phyloP scores from a whole-genome alignment of 2,888 invertebrate species.

The Ametastegia equiseti region DNA sequence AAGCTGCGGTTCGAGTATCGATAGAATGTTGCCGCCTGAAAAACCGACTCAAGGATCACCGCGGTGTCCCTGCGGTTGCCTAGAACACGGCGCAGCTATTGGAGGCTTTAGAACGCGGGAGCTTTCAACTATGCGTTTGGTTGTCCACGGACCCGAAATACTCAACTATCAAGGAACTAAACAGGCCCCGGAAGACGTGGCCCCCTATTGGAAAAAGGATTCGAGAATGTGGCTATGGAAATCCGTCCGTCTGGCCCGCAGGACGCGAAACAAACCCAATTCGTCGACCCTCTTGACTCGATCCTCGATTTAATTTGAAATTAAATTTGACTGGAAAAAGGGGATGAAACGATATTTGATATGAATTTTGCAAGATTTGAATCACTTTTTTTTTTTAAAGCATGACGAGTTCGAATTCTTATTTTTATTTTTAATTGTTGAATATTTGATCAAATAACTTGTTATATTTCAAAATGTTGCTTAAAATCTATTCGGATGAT shows the following conservation, averaged over 20 bases:
- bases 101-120: conserved; percentile 60
- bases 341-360: background rate
- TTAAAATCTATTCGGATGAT: background rate
- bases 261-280: conserved; percentile 55
- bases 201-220: conserved; percentile 84
- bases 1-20: background rate
- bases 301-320: background rate
- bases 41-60: background rate
- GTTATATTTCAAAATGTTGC: background rate
- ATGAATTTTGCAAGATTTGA: background rate
- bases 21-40: conserved; percentile 11
- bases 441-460: background rate
- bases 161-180: conserved; percentile 77
- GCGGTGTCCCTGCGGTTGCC: conserved; percentile 28
- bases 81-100: background rate
- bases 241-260: conserved; percentile 63
- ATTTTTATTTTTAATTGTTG: background rate
- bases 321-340: background rate
- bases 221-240: conserved; percentile 84
- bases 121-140: conserved; percentile 63
- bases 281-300: background rate
- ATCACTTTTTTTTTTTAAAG: background rate
- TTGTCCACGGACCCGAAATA: conserved; percentile 67
- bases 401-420: background rate
- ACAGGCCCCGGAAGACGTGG: conserved; percentile 80